A percentile compares a stretch with the other conserved stretches of the same genome.
These are phyloP conservation scores for Periophthalmus modestus DNA, from an alignment of 2,113 vertebrate species.

Conservation along the genomic window DNA sequence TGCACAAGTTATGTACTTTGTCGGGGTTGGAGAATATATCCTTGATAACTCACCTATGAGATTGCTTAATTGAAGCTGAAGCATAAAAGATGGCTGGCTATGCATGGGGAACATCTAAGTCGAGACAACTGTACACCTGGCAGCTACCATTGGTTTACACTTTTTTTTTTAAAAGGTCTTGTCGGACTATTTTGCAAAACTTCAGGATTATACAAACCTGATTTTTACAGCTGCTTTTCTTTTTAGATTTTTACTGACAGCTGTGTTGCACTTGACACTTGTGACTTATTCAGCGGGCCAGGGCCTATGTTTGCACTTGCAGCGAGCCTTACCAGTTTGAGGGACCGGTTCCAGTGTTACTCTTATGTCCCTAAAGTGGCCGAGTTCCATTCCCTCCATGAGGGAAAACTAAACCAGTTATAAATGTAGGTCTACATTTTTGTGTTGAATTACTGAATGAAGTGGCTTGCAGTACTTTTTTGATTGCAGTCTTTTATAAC, in stretches of 20 bases:
- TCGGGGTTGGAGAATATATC: constrained; percentile 80
- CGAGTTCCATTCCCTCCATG: constrained; percentile 69
- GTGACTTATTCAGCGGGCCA: constrained; percentile 36
- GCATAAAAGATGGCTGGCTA: not conserved
- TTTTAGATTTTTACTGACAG: no score
- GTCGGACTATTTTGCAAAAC: constrained; percentile 4
- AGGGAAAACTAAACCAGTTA: constrained; percentile 53
- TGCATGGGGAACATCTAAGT: constrained; percentile 3
- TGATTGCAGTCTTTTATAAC: constrained; percentile 15
- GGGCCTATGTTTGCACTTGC: constrained; percentile 58
- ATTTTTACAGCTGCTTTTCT: no score
- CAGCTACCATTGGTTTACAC: constrained; percentile 57
- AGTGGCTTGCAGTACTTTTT: constrained; percentile 23
- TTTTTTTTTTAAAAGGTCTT: not conserved
- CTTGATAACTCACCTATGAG: constrained; percentile 68
- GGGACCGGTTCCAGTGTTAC: constrained; percentile 29
- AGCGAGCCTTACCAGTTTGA: constrained; percentile 40
- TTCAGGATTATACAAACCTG: not conserved
- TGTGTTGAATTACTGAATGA: constrained; percentile 16
- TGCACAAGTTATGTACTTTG: constrained; percentile 83
- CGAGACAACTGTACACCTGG: constrained; percentile 27
- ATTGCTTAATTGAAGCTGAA: constrained; percentile 45
- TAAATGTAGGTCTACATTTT: constrained; percentile 9
- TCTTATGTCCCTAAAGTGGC: constrained; percentile 32
- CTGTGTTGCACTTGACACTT: constrained; percentile 64